Conservation (phyloP, 2,797 vertebrate species). For the Syndactyla subalaris region DNA sequence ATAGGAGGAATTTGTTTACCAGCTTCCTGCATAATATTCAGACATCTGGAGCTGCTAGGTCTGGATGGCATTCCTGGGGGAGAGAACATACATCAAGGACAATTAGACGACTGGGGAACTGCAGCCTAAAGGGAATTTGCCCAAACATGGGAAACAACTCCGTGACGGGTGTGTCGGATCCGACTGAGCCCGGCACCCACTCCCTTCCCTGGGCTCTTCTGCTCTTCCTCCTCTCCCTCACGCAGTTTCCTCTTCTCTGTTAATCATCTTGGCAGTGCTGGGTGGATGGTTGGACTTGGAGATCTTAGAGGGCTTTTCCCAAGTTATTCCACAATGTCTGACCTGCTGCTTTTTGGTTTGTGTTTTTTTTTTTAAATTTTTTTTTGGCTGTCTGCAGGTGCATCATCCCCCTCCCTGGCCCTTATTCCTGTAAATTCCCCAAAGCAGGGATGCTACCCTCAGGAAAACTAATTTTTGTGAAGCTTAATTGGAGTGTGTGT, state of each 20-base stretch:
- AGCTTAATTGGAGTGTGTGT: fast-evolving
- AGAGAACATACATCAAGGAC: constrained; percentile 38
- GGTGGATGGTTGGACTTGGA: fast-evolving
- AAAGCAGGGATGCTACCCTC: neutral
- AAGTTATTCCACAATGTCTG: fast-evolving
- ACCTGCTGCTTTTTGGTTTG: too few species aligned
- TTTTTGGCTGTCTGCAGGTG: fast-evolving
- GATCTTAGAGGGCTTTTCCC: neutral
- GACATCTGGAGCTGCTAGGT: constrained; percentile 52
- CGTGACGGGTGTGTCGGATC: neutral
- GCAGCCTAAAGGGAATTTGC: neutral
- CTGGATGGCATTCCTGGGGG: neutral
- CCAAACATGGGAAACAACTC: neutral
- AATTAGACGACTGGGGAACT: neutral
- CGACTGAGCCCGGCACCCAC: neutral
- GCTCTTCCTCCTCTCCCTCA: neutral
- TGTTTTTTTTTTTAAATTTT: too few species aligned
- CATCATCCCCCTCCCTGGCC: fast-evolving
- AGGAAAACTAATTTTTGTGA: neutral
- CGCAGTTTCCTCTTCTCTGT: fast-evolving
- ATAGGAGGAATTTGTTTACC: constrained; percentile 47
- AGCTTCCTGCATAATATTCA: constrained; percentile 18
- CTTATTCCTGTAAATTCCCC: fast-evolving
- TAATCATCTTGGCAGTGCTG: neutral
- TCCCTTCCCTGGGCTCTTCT: neutral